These are phyloP conservation scores for Macroglossus sobrinus DNA, from an alignment of 2,113 vertebrate genomes.

Conservation along the genomic window DNA sequence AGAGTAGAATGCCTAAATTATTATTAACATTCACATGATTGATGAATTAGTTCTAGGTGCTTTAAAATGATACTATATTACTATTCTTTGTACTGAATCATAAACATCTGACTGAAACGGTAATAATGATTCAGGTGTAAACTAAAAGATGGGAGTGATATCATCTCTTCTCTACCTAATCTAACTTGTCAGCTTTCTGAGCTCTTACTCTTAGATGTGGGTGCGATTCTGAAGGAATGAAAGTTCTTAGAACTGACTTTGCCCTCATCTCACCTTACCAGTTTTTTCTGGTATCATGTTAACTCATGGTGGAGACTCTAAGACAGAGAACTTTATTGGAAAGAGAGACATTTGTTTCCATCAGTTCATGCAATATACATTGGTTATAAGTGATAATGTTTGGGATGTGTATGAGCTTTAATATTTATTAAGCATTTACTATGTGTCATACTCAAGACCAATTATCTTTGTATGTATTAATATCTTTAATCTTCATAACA, in stretches of 20 bases:
- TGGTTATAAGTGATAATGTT: background rate
- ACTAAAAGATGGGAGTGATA: background rate
- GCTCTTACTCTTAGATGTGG: background rate
- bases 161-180: background rate
- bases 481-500: background rate
- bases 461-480: background rate
- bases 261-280: background rate
- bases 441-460: background rate
- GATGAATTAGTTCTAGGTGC: background rate
- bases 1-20: background rate
- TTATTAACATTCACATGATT: conserved; percentile 10
- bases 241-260: background rate
- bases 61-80: background rate
- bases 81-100: background rate
- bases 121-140: background rate
- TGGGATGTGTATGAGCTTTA: background rate
- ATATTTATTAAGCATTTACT: background rate
- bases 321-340: background rate
- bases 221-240: background rate
- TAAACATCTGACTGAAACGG: conserved; percentile 5
- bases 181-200: background rate
- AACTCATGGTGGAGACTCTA: background rate
- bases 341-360: background rate
- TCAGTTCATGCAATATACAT: background rate
- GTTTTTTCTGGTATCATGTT: background rate